phyloP scores from a whole-genome alignment of 1,140 invertebrate genomes.

The Popillia japonica region DNA sequence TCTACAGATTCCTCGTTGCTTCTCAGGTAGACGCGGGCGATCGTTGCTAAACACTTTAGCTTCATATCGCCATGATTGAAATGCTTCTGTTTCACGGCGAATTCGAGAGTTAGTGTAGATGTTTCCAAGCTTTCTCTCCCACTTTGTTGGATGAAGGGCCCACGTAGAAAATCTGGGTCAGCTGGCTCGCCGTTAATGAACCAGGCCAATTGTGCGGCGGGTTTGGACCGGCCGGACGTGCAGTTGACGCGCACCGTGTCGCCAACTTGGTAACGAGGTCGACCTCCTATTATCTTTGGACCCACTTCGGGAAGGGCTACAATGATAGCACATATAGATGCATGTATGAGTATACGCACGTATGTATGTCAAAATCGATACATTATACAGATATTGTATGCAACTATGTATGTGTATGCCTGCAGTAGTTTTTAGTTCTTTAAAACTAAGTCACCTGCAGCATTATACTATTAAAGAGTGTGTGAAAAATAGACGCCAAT shows the following conservation, averaged over 20 bases:
- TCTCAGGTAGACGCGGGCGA: slow-evolving; percentile 82
- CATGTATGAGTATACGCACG: too few species aligned
- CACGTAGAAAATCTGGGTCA: slow-evolving; percentile 63
- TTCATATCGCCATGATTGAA: slow-evolving; percentile 85
- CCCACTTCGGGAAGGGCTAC: slow-evolving; percentile 82
- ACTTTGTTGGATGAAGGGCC: slow-evolving; percentile 57
- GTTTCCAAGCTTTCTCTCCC: slow-evolving; percentile 74
- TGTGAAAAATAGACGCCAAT: too few species aligned
- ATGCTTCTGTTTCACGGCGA: slow-evolving; percentile 77
- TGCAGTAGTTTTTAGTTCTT: too few species aligned
- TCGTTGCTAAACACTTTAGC: slow-evolving; percentile 87
- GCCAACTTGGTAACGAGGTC: slow-evolving; percentile 80
- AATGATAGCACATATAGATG: slow-evolving; percentile 42
- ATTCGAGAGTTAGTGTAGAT: slow-evolving; percentile 70
- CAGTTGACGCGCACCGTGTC: slow-evolving; percentile 84
- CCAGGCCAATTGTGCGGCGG: slow-evolving; percentile 84
- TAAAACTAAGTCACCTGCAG: too few species aligned
- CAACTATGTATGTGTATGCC: too few species aligned
- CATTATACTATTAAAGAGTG: too few species aligned
- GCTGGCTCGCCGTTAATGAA: slow-evolving; percentile 85
- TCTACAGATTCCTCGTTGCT: slow-evolving; percentile 86
- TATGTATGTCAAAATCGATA: too few species aligned
- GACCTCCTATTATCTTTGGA: slow-evolving; percentile 82
- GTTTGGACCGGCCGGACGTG: slow-evolving; percentile 82
- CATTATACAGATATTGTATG: too few species aligned